These are phyloP conservation scores for Agonopterix arenella DNA, from an alignment of 2,888 invertebrate species.

Conservation along the genomic window DNA sequence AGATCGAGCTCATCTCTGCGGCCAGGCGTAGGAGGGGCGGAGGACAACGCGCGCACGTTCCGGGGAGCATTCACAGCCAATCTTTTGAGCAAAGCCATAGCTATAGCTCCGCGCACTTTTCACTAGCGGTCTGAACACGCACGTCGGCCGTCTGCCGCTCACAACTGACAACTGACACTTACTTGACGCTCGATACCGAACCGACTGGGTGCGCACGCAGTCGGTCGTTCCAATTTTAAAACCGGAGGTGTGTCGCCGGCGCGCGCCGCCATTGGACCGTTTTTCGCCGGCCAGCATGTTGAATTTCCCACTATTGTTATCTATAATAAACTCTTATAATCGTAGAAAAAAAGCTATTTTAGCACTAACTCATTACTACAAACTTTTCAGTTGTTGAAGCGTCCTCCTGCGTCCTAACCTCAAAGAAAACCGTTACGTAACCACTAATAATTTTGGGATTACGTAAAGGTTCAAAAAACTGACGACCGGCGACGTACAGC, in stretches of 20 bases:
- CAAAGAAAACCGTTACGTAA: too few species aligned
- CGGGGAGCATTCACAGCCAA: constrained; percentile 52
- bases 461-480: too few species aligned
- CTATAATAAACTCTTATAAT: background rate
- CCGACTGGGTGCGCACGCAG: constrained; percentile 59
- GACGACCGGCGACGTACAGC: too few species aligned
- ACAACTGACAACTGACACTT: constrained; percentile 53
- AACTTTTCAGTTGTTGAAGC: too few species aligned
- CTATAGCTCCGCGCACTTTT: constrained; percentile 31
- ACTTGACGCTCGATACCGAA: constrained; percentile 59
- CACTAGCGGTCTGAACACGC: constrained; percentile 28
- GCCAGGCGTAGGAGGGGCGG: constrained; percentile 21
- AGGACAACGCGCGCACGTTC: constrained; percentile 24
- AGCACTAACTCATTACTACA: too few species aligned
- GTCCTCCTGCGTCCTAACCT: too few species aligned
- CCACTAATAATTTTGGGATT: too few species aligned
- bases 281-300: background rate
- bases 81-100: constrained; percentile 67
- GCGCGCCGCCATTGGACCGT: constrained; percentile 42
- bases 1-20: constrained; percentile 85
- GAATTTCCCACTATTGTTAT: background rate
- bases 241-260: constrained; percentile 65
- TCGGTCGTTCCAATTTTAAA: constrained; percentile 66
- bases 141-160: constrained; percentile 46
- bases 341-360: background rate